Evolutionary conservation across 2,888 invertebrate species (phyloP).

Genomic region (Colostygia pectinataria): DNA sequence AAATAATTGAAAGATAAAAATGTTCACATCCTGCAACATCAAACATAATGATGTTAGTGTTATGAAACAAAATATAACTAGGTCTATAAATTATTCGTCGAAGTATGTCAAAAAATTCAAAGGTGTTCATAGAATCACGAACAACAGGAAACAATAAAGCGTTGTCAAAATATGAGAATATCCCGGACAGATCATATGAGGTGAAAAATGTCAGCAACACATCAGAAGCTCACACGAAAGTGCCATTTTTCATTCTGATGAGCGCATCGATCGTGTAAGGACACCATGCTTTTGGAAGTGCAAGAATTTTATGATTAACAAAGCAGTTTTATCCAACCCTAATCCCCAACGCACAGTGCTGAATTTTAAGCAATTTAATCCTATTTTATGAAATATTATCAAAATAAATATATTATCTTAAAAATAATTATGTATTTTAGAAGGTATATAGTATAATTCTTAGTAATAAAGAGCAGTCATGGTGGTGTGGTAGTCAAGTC

Average conservation of each 20-base stretch:
- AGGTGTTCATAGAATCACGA: slow-evolving; percentile 9
- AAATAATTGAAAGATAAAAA: too few relatives aligned
- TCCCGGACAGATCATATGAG: slow-evolving; percentile 26
- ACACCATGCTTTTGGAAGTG: slow-evolving; percentile 9
- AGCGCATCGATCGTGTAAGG: slow-evolving; percentile 41
- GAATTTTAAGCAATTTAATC: too few relatives aligned
- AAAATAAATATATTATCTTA: too few relatives aligned
- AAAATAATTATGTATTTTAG: too few relatives aligned
- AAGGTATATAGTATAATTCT: too few relatives aligned
- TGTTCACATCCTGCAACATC: neutral
- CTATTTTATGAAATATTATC: too few relatives aligned
- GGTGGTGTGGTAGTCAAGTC: too few relatives aligned
- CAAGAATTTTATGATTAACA: neutral
- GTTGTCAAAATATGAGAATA: slow-evolving; percentile 28
- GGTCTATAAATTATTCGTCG: neutral
- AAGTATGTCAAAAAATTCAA: neutral
- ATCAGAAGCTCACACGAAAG: slow-evolving; percentile 27
- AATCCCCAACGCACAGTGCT: too few relatives aligned
- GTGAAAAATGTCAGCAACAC: slow-evolving; percentile 34
- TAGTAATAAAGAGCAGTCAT: too few relatives aligned
- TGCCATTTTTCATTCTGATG: slow-evolving; percentile 41
- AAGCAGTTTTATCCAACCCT: neutral
- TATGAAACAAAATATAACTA: neutral
- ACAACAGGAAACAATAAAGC: slow-evolving; percentile 31
- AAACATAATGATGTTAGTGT: neutral